Evolutionary conservation across 2,113 vertebrate species (phyloP), one percentile per base, ranked within the genome.

Genomic region (Dascyllus trimaculatus): DNA sequence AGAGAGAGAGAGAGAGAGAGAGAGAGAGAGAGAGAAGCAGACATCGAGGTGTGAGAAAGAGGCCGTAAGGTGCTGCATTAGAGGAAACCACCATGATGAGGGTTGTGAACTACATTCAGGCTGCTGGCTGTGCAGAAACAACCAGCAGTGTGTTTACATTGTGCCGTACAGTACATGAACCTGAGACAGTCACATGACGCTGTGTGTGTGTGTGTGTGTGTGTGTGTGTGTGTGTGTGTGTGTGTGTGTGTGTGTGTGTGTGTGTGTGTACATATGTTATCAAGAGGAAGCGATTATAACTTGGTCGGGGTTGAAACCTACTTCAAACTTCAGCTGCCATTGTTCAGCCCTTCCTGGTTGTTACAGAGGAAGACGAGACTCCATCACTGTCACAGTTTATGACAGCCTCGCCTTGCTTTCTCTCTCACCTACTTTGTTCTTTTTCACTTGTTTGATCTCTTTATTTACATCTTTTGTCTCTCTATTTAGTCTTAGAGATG

Each of bases 331-430:
- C 14, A 77, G 72, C 24, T 71, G 53, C 81, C 45, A 85, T 91
- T 90, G 81, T 85, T 88, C 62, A 62, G 52, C 71, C 60, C 71
- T 91, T 88, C 88, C 81, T 87, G 82, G 51, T 29, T 19, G 18
- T 75, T 79, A 25, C 19, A 78, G 75, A 82, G 80, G 71, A 81
- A 80, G 24, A 64, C 3, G 2, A 19, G 60, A 58, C 60, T 83
- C 71, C 57, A 54, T 80, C 71, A 77, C 54, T 73, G 63, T 63
- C 83, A 60, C 15, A 11, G 7, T 11, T 51, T 6, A 63, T 68
- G 63, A 35, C 24, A 29, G 5, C 26, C 26, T 26, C 64, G 19
- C 48, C 9, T 70, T 2, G 15, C 29, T 70, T 71, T 76, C 54
- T 60, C 19, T 19, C 19, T 46, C 21, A 18, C 4, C 13, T 6